phyloP scores from a whole-genome alignment of 2,888 invertebrate species.

The Therioaphis trifolii region DNA sequence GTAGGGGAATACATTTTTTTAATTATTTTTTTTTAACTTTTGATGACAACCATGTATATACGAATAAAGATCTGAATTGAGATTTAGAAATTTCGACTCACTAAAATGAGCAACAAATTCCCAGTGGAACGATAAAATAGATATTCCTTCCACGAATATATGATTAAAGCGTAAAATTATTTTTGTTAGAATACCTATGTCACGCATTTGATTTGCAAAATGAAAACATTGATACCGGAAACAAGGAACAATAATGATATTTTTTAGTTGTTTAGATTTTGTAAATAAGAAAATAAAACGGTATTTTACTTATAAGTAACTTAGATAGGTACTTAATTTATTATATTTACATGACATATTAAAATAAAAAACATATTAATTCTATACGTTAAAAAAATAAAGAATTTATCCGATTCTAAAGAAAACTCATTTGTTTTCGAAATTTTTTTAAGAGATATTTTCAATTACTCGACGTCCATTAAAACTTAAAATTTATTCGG shows the following conservation, averaged over 20 bases:
- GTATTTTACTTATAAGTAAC: not conserved
- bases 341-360: slow-evolving; percentile 5
- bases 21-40: slow-evolving; percentile 47
- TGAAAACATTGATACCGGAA: not conserved
- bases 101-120: slow-evolving; percentile 5
- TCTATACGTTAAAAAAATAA: not conserved
- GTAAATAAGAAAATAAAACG: not conserved
- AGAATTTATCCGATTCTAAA: not conserved
- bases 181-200: slow-evolving; percentile 37
- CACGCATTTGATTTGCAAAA: not conserved
- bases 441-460: slow-evolving; percentile 22
- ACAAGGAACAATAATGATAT: not conserved
- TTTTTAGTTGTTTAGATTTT: no score
- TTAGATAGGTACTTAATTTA: not conserved
- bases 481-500: slow-evolving; percentile 28
- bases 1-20: not conserved
- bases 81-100: not conserved
- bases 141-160: not conserved
- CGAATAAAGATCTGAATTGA: not conserved
- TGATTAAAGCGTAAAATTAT: slow-evolving; percentile 42
- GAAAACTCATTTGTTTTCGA: not conserved
- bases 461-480: not conserved
- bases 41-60: not conserved
- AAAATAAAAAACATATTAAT: not conserved
- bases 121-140: slow-evolving; percentile 10